Base-by-base conservation (phyloP, 1,140 invertebrate species). In the Drosophila nigrodunni region DNA sequence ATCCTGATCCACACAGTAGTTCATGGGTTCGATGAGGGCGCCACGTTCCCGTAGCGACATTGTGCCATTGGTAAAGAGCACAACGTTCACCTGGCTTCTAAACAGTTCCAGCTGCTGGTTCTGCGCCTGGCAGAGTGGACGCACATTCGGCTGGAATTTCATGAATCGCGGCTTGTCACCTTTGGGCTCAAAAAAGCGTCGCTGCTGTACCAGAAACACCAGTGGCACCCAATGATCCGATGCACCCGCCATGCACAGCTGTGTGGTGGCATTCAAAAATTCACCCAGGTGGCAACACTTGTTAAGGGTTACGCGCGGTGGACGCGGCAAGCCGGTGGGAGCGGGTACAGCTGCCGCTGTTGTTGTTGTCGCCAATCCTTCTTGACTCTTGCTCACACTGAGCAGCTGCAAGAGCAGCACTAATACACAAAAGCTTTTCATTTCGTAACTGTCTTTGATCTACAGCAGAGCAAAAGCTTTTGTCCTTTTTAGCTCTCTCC, bases 1-100 rank as follows among this genome's bases (percentile, higher is more conserved):
- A 30, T 30, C 25, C 9, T 21, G 7, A 7, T 61, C 58, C 13
- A 94, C 93, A 78, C 95, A 96, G 75, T 94, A 96, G 3, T 94
- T 91, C 0, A 74, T 59, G 0, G 94, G 93, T 2, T 92, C 78
- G 25, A 95, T 87, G 2, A 78, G 82, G 5, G 71, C 37, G 0
- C 43, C 68, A 6, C 78, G 91, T 37, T 93, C 91, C 0, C 94
- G 91, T 37, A 94, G 68, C 46, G 93, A 91, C 13, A 94, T 87
- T 0, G 93, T 94, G 0, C 95, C 95, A 77, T 94, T 94, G 13
- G 94, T 94, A 13, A 95, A 93, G 37, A 92, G 61, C n/a, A 88
- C 35, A 1, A 91, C 71, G 55, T 91, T 92, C 37, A 49, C 61
- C 8, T 55, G 74, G 15, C 76, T 83, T 4, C 78, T 85, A 7